Evolutionary conservation across 2,888 invertebrate species (phyloP).

Genomic region (Coenonympha arcania): DNA sequence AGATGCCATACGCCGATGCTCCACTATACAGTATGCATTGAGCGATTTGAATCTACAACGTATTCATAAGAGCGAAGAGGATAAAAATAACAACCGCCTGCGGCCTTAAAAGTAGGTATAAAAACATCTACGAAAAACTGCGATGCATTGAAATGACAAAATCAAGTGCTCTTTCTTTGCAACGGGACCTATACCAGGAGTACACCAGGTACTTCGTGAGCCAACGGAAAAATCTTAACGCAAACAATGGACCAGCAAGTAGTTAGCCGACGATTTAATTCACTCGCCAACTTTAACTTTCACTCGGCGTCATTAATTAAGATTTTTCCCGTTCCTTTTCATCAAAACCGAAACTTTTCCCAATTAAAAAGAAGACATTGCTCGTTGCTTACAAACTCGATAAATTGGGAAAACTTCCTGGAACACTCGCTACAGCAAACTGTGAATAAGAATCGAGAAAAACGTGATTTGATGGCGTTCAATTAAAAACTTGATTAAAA

Average conservation of each 20-base stretch:
- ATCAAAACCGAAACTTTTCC: conserved; percentile 49
- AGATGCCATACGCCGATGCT: too few relatives aligned
- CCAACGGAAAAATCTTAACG: conserved; percentile 25
- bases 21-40: too few relatives aligned
- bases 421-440: neutral
- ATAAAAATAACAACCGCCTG: too few relatives aligned
- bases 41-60: too few relatives aligned
- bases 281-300: conserved; percentile 38
- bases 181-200: too few relatives aligned
- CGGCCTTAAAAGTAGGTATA: too few relatives aligned
- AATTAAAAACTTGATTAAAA: neutral
- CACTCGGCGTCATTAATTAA: conserved; percentile 11
- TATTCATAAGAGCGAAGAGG: too few relatives aligned
- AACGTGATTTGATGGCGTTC: neutral
- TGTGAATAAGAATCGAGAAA: neutral
- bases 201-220: neutral
- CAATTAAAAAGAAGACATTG: conserved; percentile 15
- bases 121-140: too few relatives aligned
- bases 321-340: conserved; percentile 41
- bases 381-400: conserved; percentile 6
- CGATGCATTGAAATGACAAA: too few relatives aligned
- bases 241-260: conserved; percentile 39
- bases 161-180: too few relatives aligned
- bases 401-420: conserved; percentile 3
- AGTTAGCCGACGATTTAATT: conserved; percentile 46